phyloP scores from a whole-genome alignment of 1,140 invertebrate species.

The Sinella curviseta region DNA sequence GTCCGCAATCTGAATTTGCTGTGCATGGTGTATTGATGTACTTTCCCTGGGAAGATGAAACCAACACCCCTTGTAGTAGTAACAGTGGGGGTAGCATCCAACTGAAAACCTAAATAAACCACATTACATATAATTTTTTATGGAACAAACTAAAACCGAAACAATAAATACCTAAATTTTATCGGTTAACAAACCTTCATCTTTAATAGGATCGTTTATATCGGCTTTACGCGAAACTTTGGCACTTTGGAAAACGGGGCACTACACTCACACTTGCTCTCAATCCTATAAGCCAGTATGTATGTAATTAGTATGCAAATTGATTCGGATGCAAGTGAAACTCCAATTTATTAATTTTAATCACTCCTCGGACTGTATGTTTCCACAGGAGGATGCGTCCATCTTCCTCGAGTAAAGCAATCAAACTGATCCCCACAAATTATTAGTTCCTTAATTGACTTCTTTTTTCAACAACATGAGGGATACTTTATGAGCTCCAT shows the following conservation, averaged over 20 bases:
- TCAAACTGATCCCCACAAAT: constrained; percentile 7
- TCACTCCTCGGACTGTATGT: not conserved
- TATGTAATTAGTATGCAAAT: too few species aligned
- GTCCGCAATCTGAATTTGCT: not conserved
- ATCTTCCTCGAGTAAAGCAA: constrained; percentile 5
- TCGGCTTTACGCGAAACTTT: too few species aligned
- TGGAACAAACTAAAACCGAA: too few species aligned
- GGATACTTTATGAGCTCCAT: not conserved
- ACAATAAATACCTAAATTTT: too few species aligned
- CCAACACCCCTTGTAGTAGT: not conserved
- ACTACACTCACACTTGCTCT: too few species aligned
- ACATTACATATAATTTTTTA: too few species aligned
- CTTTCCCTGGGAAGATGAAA: not conserved
- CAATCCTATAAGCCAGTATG: too few species aligned
- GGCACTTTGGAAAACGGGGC: too few species aligned
- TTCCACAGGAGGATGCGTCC: not conserved
- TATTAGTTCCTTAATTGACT: constrained; percentile 4
- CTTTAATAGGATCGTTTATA: too few species aligned
- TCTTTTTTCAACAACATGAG: not conserved
- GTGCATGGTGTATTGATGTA: constrained; percentile 13
- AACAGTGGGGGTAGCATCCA: not conserved
- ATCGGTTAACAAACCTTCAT: too few species aligned
- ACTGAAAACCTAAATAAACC: not conserved
- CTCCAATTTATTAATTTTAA: too few species aligned
- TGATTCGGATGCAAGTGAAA: too few species aligned